Base-by-base conservation (phyloP, 92 coral and sea anemone species). In the Parazoanthus swiftii region DNA sequence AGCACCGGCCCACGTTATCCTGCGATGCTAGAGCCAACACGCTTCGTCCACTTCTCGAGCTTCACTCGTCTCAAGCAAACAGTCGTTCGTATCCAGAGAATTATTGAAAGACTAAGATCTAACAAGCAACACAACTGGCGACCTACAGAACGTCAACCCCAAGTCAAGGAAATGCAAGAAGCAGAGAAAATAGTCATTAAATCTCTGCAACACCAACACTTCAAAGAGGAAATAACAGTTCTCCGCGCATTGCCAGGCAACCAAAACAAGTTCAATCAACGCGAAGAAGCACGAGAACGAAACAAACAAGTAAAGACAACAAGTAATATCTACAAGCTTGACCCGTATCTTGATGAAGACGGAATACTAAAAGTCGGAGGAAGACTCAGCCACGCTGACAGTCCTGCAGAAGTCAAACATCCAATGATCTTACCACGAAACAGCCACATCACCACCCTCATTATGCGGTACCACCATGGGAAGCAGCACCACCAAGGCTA, bases 401-500 rank as follows among this genome's bases (percentile, higher is more conserved):
- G 42, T 39, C 42, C 42, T 39, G 4, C 42, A 39, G 42, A 39
- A 39, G 42, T 39, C 42, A 39, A 39, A 1, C 42, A 39, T 39
- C 42, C 42, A 0, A 39, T 39, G 42, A 39, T 39, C 42, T 2
- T 39, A 4, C 42, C 42, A 39, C 42, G 42, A 39, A 39, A 39
- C 42, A 39, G 42, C 42, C 42, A 39, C 42, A 1, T 39, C 42
- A 39, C 42, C 42, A 39, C 42, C 42, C 42, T 39, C 42, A 2
- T 88, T 85, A 85, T 15, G 80, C 78, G 81, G 90, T 16, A 54
- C 79, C 26, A 89, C 86, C 89, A 44, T 76, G 56, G 77, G 85
- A 76, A 90, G 70, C 89, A 89, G 74, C 92, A 80, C 84, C 92
- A 90, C 29, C 76, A 21, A 72, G 76, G 76, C 76, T 72, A 72